Evolutionary conservation across 2,797 vertebrate species (phyloP), one percentile per base, ranked within the genome.

Genomic region (Rhinichthys osculus): DNA sequence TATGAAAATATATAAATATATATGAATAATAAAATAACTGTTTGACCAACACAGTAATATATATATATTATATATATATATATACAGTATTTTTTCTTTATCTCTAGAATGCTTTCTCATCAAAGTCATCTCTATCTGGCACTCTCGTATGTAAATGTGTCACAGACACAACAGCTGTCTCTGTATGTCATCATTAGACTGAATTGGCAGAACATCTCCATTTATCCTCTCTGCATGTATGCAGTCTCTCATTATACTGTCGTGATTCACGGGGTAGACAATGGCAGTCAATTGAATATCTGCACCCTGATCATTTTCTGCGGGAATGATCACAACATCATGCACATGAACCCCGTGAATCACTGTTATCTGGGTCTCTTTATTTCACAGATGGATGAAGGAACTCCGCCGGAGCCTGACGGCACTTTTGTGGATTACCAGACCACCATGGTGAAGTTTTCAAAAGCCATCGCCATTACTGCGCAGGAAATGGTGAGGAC

Each of bases 401-500:
- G 98, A 84, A 97, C 97, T 0, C 97, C 97, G 50, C 97, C 97
- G 7, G 98, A 99, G 90, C 96, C 97, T 0, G 97, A 98, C 78
- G 98, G 98, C 74, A 97, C 96, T 0, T 99, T 98, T 90, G 98
- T 99, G 74, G 98, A 99, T 92, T 99, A 98, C 93, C 98, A 99
- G 95, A 99, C 98, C 23, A 99, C 97, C 0, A 98, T 97, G 93
- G 98, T 99, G 88, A 99, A 98, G 92, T 99, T 97, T 82, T 99
- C 98, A 88, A 99, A 99, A 94, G 97, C 97, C 72, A 98, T 99
- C 54, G 98, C 98, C 1, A 97, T 99, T 89, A 99, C 97, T 2
- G 97, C 98, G 35, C 98, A 99, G 91, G 98, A 99, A 94, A 99
- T 99, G 98, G 98, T 99, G 94, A 97, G 96, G 69, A 71, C 11